Evolutionary conservation across 2,888 invertebrate genomes (phyloP), one percentile per base, ranked within the genome.

Genomic region (Cheilosia scutellata): DNA sequence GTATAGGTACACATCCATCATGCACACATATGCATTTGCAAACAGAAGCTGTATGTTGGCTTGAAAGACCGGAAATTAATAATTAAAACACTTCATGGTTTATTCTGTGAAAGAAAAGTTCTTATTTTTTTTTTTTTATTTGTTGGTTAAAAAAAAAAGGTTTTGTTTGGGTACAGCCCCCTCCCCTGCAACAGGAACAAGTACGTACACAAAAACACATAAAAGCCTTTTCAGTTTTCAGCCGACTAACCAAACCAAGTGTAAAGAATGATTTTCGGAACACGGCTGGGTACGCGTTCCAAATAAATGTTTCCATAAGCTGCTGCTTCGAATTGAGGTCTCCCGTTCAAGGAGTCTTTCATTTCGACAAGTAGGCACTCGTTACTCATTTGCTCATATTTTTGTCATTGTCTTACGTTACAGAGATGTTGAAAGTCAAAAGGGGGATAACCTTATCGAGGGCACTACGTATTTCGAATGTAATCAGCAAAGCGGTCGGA

Each of bases 1-100:
- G 9, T 16, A 20, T 51, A 37, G 33, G 13, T 51, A 60, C 29
- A 66, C 42, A 57, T 31, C 53, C 70, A 68, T 70, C 74, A 76
- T 84, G 33, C 75, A 55, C 49, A 51, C 40, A 49, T 58, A 65
- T 84, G 33, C 80, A 65, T 27, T 31, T 44, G 53, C 51, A 84
- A 57, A 63, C 62, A 63, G 44, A 31, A 33, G 44, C 29, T 25
- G 49, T 70, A 33, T 47, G 68, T 53, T 70, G 80, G 80, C 55
- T 70, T 80, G 60, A 75, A 84, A 80, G 71, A 66, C 71, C 76
- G 84, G 80, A 84, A 84, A 84, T 84, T 84, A 84, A 84, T 76
- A 84, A 84, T 84, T 84, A 80, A 84, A 84, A 66, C 84, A 84
- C 80, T 84, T 84, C 66, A 80, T 80, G 80, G 84, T 70, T 75